phyloP scores from a whole-genome alignment of 2,888 invertebrate species.

The Molorchus minor region DNA sequence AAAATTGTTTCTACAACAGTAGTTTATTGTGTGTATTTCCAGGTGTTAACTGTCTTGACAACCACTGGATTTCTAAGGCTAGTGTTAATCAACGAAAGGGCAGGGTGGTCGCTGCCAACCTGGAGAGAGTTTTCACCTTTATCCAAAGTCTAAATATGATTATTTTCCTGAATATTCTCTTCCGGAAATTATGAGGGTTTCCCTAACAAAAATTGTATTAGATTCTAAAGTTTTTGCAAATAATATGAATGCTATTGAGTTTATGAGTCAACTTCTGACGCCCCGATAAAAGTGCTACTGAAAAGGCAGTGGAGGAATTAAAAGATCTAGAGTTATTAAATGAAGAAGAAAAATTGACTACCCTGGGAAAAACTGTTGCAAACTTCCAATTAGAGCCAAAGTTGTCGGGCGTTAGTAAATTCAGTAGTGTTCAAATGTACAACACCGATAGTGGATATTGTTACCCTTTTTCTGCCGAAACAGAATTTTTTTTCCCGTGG shows the following conservation, averaged over 20 bases:
- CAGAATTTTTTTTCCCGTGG: conserved; percentile 66
- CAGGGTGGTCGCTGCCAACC: conserved; percentile 72
- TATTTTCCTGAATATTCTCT: conserved; percentile 65
- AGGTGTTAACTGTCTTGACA: conserved; percentile 64
- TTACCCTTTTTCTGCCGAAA: conserved; percentile 63
- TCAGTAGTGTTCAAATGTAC: conserved; percentile 68
- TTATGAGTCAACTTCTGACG: conserved; percentile 70
- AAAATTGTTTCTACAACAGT: too few relatives aligned
- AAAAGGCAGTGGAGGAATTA: conserved; percentile 69
- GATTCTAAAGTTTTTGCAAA: conserved; percentile 71
- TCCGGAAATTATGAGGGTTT: conserved; percentile 71
- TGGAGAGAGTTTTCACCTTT: conserved; percentile 70
- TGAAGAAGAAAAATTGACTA: conserved; percentile 70
- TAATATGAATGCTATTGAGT: conserved; percentile 67
- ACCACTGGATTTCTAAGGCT: conserved; percentile 71
- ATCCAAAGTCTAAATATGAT: conserved; percentile 64
- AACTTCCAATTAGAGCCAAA: conserved; percentile 70
- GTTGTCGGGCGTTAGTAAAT: conserved; percentile 68
- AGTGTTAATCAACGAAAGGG: conserved; percentile 73
- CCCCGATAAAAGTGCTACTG: conserved; percentile 67
- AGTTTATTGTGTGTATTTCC: conserved; percentile 14
- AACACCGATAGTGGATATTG: conserved; percentile 64
- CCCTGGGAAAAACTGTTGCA: conserved; percentile 66
- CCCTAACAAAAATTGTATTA: conserved; percentile 66
- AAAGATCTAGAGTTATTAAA: conserved; percentile 69